These are phyloP conservation scores for Thunnus albacares DNA, from an alignment of 2,797 vertebrate genomes.

Conservation along the genomic window DNA sequence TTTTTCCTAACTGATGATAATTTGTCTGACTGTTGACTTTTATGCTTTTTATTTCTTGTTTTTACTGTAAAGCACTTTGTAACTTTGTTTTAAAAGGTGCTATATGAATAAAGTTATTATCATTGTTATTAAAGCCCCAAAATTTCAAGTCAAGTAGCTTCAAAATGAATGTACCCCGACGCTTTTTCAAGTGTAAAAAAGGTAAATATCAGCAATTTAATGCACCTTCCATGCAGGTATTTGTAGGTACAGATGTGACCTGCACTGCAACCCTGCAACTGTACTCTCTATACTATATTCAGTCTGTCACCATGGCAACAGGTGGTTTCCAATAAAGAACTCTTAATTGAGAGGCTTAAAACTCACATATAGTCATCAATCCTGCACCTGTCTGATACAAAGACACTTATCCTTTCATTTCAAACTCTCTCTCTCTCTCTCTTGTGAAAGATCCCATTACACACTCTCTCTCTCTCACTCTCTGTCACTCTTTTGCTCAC, in stretches of 20 bases:
- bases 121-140: too few relatives aligned
- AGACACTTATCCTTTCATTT: background rate
- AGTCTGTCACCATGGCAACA: conserved; percentile 14
- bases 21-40: too few relatives aligned
- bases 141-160: background rate
- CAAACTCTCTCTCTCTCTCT: conserved; percentile 5
- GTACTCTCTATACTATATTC: background rate
- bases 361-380: background rate
- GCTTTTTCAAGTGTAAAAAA: background rate
- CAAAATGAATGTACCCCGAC: background rate
- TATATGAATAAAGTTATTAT: too few relatives aligned
- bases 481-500: conserved; percentile 78
- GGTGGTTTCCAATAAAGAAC: background rate
- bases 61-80: too few relatives aligned
- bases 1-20: too few relatives aligned
- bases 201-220: too few relatives aligned
- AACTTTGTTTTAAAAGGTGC: too few relatives aligned
- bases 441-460: background rate
- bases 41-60: too few relatives aligned
- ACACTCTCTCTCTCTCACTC: background rate
- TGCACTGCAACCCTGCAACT: too few relatives aligned
- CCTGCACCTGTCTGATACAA: background rate
- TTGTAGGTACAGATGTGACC: background rate
- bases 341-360: background rate
- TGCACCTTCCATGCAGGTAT: too few relatives aligned